These are phyloP conservation scores for Labeo calbasu DNA, from an alignment of 2,797 vertebrate genomes.

Conservation along the genomic window DNA sequence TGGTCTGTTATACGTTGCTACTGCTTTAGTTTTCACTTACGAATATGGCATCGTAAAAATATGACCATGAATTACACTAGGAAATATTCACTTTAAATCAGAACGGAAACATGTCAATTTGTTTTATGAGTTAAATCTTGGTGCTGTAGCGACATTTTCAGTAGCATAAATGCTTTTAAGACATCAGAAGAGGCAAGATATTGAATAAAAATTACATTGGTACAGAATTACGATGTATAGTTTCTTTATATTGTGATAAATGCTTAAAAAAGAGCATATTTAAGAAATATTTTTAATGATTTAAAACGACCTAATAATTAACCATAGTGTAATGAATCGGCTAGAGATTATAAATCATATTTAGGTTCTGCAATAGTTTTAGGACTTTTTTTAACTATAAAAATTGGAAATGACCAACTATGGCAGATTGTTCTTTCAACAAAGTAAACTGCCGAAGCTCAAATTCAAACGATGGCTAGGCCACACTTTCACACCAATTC, in stretches of 20 bases:
- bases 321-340: background rate
- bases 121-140: background rate
- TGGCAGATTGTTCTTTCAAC: background rate
- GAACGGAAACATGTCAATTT: background rate
- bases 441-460: conserved; percentile 5
- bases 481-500: conserved; percentile 52
- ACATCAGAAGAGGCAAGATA: background rate
- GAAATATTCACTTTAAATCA: background rate
- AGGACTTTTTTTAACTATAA: too few species aligned
- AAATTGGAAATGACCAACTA: background rate
- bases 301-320: background rate
- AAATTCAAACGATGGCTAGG: conserved; percentile 55
- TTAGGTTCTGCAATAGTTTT: background rate
- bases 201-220: background rate
- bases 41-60: background rate
- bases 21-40: background rate
- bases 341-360: background rate
- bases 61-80: background rate
- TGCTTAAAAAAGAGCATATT: background rate
- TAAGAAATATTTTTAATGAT: background rate
- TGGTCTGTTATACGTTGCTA: background rate
- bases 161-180: background rate
- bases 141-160: background rate
- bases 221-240: background rate
- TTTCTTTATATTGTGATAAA: background rate